Conservation (phyloP, 2,888 invertebrate species). For the Adelphocoris suturalis region DNA sequence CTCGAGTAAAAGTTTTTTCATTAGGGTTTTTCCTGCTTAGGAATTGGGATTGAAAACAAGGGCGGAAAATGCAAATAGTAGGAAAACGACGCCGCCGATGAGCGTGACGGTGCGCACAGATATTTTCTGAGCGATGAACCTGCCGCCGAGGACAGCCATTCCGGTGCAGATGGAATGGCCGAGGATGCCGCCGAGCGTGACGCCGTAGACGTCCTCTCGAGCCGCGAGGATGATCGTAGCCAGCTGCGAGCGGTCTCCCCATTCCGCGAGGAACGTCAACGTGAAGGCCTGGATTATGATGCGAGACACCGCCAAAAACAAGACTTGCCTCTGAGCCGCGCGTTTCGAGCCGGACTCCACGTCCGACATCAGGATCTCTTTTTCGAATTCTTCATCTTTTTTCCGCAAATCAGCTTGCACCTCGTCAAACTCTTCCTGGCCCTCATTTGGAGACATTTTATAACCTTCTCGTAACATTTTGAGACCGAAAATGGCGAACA, state of each 20-base stretch:
- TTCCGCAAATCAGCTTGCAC: conserved; percentile 96
- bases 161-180: conserved; percentile 98
- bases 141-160: conserved; percentile 96
- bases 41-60: conserved; percentile 87
- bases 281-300: conserved; percentile 96
- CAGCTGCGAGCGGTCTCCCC: conserved; percentile 99
- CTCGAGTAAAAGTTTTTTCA: not conserved
- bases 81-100: conserved; percentile 96
- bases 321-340: not conserved
- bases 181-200: conserved; percentile 94
- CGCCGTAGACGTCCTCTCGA: conserved; percentile 95
- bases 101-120: conserved; percentile 98
- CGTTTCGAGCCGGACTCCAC: conserved; percentile 77
- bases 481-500: conserved; percentile 97
- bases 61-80: conserved; percentile 95
- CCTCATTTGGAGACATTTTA: conserved; percentile 95
- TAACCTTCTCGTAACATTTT: conserved; percentile 99
- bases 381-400: conserved; percentile 92
- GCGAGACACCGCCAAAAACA: conserved; percentile 82
- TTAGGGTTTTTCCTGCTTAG: not conserved
- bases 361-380: conserved; percentile 75
- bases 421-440: conserved; percentile 97
- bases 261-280: conserved; percentile 98
- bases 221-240: conserved; percentile 98
- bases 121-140: conserved; percentile 97